Percentiles rank a stretch among this genome's conserved stretches.
phyloP scores from a whole-genome alignment of 2,797 vertebrate species.

The Lutjanus campechanus region DNA sequence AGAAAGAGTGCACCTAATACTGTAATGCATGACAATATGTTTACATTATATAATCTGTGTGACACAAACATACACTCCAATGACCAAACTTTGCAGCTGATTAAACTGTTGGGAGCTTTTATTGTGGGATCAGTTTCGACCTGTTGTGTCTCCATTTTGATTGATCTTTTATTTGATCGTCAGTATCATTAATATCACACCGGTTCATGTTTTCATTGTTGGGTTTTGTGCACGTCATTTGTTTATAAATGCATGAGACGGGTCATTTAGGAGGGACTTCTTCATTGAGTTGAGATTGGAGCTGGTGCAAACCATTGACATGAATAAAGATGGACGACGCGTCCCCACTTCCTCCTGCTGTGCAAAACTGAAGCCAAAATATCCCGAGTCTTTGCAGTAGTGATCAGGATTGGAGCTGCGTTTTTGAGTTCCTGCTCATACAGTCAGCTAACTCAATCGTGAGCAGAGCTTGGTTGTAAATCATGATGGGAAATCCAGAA shows the following conservation, averaged over 20 bases:
- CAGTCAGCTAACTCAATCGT: no score
- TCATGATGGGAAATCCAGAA: no score
- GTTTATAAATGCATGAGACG: constrained; percentile 51
- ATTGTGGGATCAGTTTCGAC: constrained; percentile 40
- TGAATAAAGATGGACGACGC: no score
- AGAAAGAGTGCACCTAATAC: constrained; percentile 69
- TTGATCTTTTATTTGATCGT: constrained; percentile 69
- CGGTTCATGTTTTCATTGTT: constrained; percentile 27
- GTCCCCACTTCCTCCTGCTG: no score
- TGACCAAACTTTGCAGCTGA: constrained; percentile 58
- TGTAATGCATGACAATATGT: constrained; percentile 76
- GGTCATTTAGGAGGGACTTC: constrained; percentile 30
- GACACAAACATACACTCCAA: constrained; percentile 48
- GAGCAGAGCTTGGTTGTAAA: no score
- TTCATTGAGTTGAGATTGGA: constrained; percentile 24
- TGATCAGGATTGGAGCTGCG: no score
- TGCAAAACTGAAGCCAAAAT: no score
- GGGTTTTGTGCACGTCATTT: constrained; percentile 44
- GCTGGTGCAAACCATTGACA: no score
- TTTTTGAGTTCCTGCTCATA: no score
- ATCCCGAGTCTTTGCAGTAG: no score
- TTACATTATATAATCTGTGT: constrained; percentile 68
- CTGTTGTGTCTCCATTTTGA: constrained; percentile 55
- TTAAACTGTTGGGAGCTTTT: constrained; percentile 41
- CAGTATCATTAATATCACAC: constrained; percentile 45